These are phyloP conservation scores for Lampris megalopsis DNA, from an alignment of 2,113 vertebrate genomes.

Conservation along the genomic window DNA sequence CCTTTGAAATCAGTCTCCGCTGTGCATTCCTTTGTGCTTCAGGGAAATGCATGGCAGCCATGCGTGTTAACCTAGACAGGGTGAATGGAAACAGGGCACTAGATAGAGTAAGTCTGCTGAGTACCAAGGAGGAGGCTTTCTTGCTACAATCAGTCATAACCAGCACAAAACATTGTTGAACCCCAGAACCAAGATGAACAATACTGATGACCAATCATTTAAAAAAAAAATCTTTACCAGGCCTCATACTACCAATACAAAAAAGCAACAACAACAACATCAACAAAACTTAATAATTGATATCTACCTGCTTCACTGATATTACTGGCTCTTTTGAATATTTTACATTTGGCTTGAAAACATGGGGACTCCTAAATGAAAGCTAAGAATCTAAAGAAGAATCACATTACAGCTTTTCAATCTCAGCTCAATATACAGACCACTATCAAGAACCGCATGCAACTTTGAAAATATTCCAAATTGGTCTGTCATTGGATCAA, in stretches of 20 bases:
- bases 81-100: slow-evolving; percentile 29
- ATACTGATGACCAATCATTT: not conserved
- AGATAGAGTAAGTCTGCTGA: slow-evolving; percentile 13
- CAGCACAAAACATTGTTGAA: not conserved
- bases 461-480: no score
- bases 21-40: slow-evolving; percentile 21
- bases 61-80: slow-evolving; percentile 38
- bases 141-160: not conserved
- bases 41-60: slow-evolving; percentile 43
- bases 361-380: not conserved
- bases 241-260: not conserved
- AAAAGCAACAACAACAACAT: not conserved
- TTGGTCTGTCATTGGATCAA: no score
- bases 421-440: no score
- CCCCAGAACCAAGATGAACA: not conserved
- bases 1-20: not conserved
- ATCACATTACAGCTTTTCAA: not conserved
- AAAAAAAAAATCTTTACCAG: slow-evolving; percentile 1
- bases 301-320: not conserved
- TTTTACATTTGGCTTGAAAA: no score
- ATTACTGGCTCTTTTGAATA: no score
- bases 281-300: not conserved
- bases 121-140: not conserved
- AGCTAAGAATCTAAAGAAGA: not conserved
- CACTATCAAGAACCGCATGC: no score